phyloP scores from a whole-genome alignment of 2,113 vertebrate genomes.

The Trematomus loennbergii region DNA sequence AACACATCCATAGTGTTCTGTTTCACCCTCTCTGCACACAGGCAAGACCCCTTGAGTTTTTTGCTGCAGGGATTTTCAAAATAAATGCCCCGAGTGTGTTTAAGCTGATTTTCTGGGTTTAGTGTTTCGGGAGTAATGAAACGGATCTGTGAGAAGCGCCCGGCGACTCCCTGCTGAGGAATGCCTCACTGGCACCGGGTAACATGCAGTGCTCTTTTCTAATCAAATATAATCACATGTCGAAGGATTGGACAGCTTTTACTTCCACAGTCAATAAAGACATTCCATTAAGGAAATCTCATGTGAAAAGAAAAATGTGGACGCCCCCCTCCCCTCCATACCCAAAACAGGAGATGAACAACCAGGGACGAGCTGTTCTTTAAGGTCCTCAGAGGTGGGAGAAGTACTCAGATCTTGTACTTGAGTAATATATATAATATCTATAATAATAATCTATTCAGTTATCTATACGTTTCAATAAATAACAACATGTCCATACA shows the following conservation, averaged over 20 bases:
- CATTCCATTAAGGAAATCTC: slow-evolving; percentile 66
- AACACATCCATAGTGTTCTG: slow-evolving; percentile 67
- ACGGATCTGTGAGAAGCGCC: slow-evolving; percentile 68
- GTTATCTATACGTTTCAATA: too few species aligned
- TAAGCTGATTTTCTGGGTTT: slow-evolving; percentile 75
- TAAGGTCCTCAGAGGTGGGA: background rate
- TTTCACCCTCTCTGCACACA: slow-evolving; percentile 64
- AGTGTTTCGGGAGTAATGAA: slow-evolving; percentile 74
- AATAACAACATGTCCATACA: too few species aligned
- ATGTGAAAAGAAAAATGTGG: slow-evolving; percentile 44
- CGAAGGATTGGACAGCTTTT: slow-evolving; percentile 65
- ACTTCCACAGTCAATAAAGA: slow-evolving; percentile 69
- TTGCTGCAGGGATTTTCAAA: slow-evolving; percentile 71
- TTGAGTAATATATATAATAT: too few species aligned
- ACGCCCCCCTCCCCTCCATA: too few species aligned
- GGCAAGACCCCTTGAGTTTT: slow-evolving; percentile 61
- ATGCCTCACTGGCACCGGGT: slow-evolving; percentile 69
- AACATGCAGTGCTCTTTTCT: slow-evolving; percentile 56
- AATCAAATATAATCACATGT: slow-evolving; percentile 71
- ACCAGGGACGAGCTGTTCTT: background rate
- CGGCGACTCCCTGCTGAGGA: slow-evolving; percentile 79
- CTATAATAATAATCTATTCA: too few species aligned
- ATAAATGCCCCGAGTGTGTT: slow-evolving; percentile 72
- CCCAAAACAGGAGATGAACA: slow-evolving; percentile 36
- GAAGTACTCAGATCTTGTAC: too few species aligned